Evolutionary conservation across 2,113 vertebrate genomes (phyloP).

Genomic region (Trichomycterus rosablanca): DNA sequence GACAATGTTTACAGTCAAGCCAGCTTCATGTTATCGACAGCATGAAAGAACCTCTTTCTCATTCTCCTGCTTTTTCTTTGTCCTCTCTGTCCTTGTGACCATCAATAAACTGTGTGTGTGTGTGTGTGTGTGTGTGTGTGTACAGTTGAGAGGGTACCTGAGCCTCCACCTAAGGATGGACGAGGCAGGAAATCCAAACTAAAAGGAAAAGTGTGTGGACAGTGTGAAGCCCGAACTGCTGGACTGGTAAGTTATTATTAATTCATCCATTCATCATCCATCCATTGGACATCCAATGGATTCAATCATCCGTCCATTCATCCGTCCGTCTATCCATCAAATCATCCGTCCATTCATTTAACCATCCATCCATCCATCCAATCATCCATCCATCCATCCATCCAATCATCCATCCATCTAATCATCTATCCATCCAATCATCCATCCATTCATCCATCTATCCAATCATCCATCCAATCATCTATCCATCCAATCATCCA

Average conservation of each 20-base stretch:
- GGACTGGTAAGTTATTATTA: slow-evolving; percentile 65
- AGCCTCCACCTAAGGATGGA: slow-evolving; percentile 33
- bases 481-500: neutral
- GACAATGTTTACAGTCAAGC: no score
- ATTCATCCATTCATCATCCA: neutral
- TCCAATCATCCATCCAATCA: neutral
- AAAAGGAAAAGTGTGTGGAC: slow-evolving; percentile 61
- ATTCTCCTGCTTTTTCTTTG: no score
- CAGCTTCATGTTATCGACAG: no score
- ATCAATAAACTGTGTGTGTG: slow-evolving; percentile 37
- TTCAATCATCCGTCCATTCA: neutral
- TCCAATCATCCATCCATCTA: neutral
- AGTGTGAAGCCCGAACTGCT: slow-evolving; percentile 65
- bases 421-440: neutral
- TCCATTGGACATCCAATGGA: no score
- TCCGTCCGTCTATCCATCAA: neutral
- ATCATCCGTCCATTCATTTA: neutral
- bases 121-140: slow-evolving; percentile 2
- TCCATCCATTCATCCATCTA: neutral
- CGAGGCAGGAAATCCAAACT: slow-evolving; percentile 53
- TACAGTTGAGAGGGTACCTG: slow-evolving; percentile 16
- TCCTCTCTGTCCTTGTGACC: no score
- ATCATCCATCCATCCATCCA: no score
- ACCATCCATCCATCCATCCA: neutral
- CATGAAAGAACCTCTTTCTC: no score